Percentiles rank a stretch among this genome's conserved stretches.
phyloP scores from a whole-genome alignment of 2,113 vertebrate species.

The Forbesichthys agassizii region DNA sequence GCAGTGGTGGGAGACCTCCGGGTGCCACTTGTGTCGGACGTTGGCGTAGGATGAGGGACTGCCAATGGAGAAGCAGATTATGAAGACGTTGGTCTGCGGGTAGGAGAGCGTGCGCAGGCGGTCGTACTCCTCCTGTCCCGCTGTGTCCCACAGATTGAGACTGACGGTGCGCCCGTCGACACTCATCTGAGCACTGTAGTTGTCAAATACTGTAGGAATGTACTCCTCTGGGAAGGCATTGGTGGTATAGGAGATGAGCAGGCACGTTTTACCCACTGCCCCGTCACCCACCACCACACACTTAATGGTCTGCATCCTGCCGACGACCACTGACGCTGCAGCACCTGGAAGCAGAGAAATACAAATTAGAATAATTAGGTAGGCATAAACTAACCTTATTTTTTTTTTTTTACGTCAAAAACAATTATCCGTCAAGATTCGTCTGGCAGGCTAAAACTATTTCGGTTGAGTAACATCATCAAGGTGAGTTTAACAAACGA shows the following conservation, averaged over 20 bases:
- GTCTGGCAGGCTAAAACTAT: neutral
- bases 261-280: conserved; percentile 94
- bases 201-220: conserved; percentile 94
- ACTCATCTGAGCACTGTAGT: conserved; percentile 93
- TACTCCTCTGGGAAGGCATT: conserved; percentile 94
- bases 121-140: conserved; percentile 93
- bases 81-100: conserved; percentile 90
- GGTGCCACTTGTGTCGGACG: conserved; percentile 93
- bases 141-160: conserved; percentile 95
- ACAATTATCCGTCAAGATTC: neutral
- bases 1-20: conserved; percentile 92
- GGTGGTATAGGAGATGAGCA: conserved; percentile 93
- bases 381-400: neutral
- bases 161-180: conserved; percentile 92
- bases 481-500: conserved; percentile 32
- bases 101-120: conserved; percentile 90
- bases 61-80: conserved; percentile 92
- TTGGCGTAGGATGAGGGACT: conserved; percentile 92
- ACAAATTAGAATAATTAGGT: neutral
- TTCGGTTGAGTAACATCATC: neutral
- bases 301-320: conserved; percentile 96
- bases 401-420: fast-evolving
- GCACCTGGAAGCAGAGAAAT: conserved; percentile 63
- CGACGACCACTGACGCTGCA: conserved; percentile 76
- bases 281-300: conserved; percentile 94